A percentile compares a stretch with the other conserved stretches of the same genome.
Evolutionary conservation across 1,140 invertebrate species (phyloP).

Genomic region (Laupala kohalensis): DNA sequence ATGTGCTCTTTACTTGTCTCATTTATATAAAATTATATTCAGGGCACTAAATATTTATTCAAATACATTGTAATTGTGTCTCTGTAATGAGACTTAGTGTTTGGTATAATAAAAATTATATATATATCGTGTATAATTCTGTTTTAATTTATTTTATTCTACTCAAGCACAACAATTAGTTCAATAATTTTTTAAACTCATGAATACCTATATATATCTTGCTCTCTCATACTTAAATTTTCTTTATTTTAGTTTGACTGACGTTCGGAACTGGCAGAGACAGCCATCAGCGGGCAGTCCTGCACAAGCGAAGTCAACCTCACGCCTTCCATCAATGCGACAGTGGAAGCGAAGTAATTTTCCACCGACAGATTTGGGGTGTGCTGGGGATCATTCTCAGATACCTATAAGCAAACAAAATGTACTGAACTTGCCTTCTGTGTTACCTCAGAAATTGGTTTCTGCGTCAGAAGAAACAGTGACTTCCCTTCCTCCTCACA

Average conservation of each 20-base stretch:
- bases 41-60: too few species aligned
- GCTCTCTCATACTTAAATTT: too few species aligned
- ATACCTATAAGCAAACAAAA: not conserved
- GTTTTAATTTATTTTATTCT: too few species aligned
- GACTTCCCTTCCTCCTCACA: not conserved
- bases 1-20: too few species aligned
- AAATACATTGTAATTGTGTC: too few species aligned
- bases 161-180: too few species aligned
- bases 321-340: not conserved
- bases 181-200: too few species aligned
- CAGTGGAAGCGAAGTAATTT: not conserved
- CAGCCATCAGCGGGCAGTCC: not conserved
- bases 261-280: not conserved
- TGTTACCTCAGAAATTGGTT: not conserved
- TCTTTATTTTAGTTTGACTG: not conserved
- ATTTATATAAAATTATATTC: too few species aligned
- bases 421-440: not conserved
- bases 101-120: too few species aligned
- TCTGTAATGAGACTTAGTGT: too few species aligned
- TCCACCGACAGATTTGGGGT: not conserved
- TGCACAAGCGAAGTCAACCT: not conserved
- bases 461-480: not conserved
- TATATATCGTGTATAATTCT: too few species aligned
- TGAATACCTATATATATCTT: too few species aligned
- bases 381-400: not conserved